Evolutionary conservation across 2,888 invertebrate species (phyloP).

Genomic region (Labia minor): DNA sequence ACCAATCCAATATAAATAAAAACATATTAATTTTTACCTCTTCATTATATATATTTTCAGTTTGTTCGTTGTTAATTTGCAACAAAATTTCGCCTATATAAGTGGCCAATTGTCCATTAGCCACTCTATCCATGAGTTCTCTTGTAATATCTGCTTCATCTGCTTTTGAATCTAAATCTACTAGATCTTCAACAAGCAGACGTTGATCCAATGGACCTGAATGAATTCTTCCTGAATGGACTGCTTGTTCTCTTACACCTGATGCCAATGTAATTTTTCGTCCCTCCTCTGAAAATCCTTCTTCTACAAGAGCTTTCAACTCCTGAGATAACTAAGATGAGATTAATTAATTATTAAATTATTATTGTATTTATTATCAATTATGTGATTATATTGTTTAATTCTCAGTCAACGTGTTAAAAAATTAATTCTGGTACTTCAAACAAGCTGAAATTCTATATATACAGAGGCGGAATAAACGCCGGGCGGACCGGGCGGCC

Average conservation of each 20-base stretch:
- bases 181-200: slow-evolving; percentile 74
- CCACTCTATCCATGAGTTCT: slow-evolving; percentile 56
- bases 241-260: slow-evolving; percentile 16
- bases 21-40: slow-evolving; percentile 42
- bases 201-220: slow-evolving; percentile 39
- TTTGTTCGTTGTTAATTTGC: slow-evolving; percentile 66
- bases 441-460: too few species aligned
- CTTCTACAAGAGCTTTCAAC: slow-evolving; percentile 48
- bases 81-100: slow-evolving; percentile 72
- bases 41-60: slow-evolving; percentile 59
- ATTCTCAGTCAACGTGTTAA: too few species aligned
- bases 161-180: slow-evolving; percentile 55
- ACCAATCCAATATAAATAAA: background rate
- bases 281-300: slow-evolving; percentile 31
- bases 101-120: slow-evolving; percentile 57
- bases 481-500: background rate
- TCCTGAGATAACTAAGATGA: slow-evolving; percentile 55
- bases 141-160: slow-evolving; percentile 61
- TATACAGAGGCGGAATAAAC: too few species aligned
- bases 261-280: background rate
- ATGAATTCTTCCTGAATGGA: slow-evolving; percentile 22
- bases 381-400: background rate
- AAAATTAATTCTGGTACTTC: too few species aligned
- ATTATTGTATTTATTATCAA: background rate
- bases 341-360: slow-evolving; percentile 25